Evolutionary conservation across 2,888 invertebrate genomes (phyloP).

Genomic region (Macrosoma leucophasiata): DNA sequence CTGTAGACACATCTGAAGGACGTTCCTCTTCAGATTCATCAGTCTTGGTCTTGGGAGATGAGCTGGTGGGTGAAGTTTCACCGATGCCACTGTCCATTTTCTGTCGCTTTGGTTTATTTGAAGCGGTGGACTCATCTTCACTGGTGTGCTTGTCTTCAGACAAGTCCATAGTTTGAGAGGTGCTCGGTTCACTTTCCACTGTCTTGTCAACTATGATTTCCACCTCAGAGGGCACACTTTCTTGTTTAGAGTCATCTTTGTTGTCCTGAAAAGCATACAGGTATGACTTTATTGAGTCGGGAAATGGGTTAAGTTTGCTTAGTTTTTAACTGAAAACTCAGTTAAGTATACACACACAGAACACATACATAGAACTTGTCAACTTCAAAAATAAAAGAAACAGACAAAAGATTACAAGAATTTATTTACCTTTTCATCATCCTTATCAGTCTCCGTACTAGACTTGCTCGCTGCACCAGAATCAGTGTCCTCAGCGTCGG

Average conservation of each 20-base stretch:
- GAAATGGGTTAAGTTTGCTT: too few relatives aligned
- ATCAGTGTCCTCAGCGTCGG: neutral
- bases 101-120: conserved; percentile 53
- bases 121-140: conserved; percentile 5
- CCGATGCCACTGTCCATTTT: conserved; percentile 79
- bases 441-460: too few relatives aligned
- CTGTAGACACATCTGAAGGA: conserved; percentile 16
- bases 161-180: conserved; percentile 30
- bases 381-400: too few relatives aligned
- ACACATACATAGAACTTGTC: too few relatives aligned
- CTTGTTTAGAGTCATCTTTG: too few relatives aligned
- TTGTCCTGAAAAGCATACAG: too few relatives aligned
- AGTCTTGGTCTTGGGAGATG: conserved; percentile 30
- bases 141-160: conserved; percentile 28
- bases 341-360: too few relatives aligned
- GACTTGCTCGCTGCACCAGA: conserved; percentile 14
- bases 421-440: too few relatives aligned
- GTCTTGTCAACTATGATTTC: conserved; percentile 40
- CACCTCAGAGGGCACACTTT: conserved; percentile 29
- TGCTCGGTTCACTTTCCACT: conserved; percentile 20
- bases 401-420: too few relatives aligned
- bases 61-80: conserved; percentile 44
- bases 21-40: conserved; percentile 18
- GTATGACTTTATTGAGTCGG: too few relatives aligned
- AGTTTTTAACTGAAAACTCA: too few relatives aligned